phyloP scores from a whole-genome alignment of 2,888 invertebrate species.

The Chelonus formosanus region DNA sequence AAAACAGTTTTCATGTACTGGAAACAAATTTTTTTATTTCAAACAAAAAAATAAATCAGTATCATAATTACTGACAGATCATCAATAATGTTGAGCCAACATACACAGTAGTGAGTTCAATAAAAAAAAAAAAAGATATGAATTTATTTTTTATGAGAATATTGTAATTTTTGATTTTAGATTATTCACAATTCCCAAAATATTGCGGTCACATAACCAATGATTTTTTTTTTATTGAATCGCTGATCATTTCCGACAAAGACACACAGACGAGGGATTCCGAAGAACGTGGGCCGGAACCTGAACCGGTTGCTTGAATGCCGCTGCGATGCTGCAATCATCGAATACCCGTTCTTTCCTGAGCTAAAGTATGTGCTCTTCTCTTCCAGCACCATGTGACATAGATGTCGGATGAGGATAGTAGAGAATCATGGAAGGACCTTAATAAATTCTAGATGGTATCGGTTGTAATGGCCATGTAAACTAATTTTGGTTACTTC shows the following conservation, averaged over 20 bases:
- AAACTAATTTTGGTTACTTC: slow-evolving; percentile 34
- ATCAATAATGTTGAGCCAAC: too few relatives aligned
- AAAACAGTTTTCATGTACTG: too few relatives aligned
- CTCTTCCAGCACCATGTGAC: slow-evolving; percentile 26
- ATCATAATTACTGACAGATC: too few relatives aligned
- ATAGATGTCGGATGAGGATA: slow-evolving; percentile 26
- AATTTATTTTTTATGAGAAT: too few relatives aligned
- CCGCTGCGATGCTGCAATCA: slow-evolving; percentile 29
- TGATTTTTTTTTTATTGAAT: slow-evolving; percentile 14
- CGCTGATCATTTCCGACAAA: slow-evolving; percentile 31
- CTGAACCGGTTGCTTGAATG: slow-evolving; percentile 32
- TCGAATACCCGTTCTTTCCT: slow-evolving; percentile 23
- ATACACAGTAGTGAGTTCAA: too few relatives aligned
- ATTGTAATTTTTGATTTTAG: too few relatives aligned
- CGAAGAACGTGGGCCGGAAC: slow-evolving; percentile 26
- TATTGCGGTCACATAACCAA: slow-evolving; percentile 23
- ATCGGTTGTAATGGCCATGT: slow-evolving; percentile 35
- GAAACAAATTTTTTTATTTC: too few relatives aligned
- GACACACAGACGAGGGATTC: slow-evolving; percentile 25
- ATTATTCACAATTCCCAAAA: slow-evolving; percentile 14
- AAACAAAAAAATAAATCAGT: too few relatives aligned
- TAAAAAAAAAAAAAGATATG: too few relatives aligned
- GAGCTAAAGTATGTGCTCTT: slow-evolving; percentile 25
- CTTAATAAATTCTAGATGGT: slow-evolving; percentile 34
- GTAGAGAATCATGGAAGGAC: slow-evolving; percentile 24